A percentile compares a stretch with the other conserved stretches of the same genome.
These are phyloP conservation scores for Euphonia xanthogaster DNA, from an alignment of 2,797 vertebrate genomes.

Conservation along the genomic window DNA sequence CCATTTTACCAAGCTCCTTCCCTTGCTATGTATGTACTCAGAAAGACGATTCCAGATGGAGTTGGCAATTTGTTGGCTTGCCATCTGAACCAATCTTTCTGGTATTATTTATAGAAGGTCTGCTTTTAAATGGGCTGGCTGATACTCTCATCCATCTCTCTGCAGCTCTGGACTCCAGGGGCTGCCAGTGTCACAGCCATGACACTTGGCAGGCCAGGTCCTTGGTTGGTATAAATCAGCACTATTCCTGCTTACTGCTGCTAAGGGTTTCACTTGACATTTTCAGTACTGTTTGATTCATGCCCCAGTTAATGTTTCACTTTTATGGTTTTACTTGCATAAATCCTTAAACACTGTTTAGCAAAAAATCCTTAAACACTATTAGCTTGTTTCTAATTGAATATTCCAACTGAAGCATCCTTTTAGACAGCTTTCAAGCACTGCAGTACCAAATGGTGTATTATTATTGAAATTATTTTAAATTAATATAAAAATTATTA, in stretches of 20 bases:
- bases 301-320: background rate
- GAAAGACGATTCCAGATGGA: background rate
- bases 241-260: background rate
- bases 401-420: background rate
- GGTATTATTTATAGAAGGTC: conserved; percentile 54
- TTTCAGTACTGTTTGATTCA: background rate
- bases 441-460: background rate
- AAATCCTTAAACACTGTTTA: background rate
- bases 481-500: background rate
- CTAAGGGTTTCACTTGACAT: conserved; percentile 34
- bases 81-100: conserved; percentile 20
- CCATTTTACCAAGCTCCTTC: background rate
- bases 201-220: background rate
- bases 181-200: conserved; percentile 6
- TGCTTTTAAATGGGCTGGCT: conserved; percentile 1
- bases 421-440: background rate
- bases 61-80: background rate
- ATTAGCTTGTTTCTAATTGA: background rate
- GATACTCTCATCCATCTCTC: background rate
- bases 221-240: background rate
- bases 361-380: background rate
- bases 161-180: background rate
- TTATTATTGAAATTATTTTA: background rate
- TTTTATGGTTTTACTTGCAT: background rate
- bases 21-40: background rate